phyloP scores from a whole-genome alignment of 2,113 vertebrate species.

The Epinephelus lanceolatus region DNA sequence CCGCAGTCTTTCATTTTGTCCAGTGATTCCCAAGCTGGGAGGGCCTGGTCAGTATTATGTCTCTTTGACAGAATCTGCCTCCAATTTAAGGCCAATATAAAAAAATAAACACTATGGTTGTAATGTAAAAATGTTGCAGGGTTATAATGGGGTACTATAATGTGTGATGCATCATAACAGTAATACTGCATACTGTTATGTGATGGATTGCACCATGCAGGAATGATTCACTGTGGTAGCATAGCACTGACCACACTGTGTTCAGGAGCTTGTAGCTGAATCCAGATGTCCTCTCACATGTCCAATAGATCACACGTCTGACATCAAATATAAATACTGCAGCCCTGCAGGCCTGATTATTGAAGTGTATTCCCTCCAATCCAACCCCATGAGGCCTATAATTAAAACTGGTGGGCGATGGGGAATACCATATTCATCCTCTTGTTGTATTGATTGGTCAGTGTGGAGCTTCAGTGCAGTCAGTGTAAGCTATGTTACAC shows the following conservation, averaged over 20 bases:
- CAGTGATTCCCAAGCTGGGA: neutral
- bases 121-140: neutral
- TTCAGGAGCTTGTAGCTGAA: neutral
- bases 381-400: constrained; percentile 3
- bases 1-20: constrained; percentile 40
- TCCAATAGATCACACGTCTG: constrained; percentile 8
- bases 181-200: neutral
- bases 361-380: constrained; percentile 33
- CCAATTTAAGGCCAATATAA: neutral
- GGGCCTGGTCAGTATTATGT: neutral
- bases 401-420: constrained; percentile 47
- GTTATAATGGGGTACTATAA: neutral
- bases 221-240: neutral
- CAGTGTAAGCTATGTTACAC: neutral
- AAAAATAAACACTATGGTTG: neutral
- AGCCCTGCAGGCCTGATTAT: constrained; percentile 30
- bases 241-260: neutral
- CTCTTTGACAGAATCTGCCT: neutral
- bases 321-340: constrained; percentile 28
- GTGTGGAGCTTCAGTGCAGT: neutral
- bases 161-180: neutral
- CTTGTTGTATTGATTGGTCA: constrained; percentile 35
- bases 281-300: neutral
- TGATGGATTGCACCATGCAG: neutral
- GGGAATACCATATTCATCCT: constrained; percentile 8